Conservation (phyloP, 2,113 vertebrate genomes). For the Hippoglossus stenolepis region DNA sequence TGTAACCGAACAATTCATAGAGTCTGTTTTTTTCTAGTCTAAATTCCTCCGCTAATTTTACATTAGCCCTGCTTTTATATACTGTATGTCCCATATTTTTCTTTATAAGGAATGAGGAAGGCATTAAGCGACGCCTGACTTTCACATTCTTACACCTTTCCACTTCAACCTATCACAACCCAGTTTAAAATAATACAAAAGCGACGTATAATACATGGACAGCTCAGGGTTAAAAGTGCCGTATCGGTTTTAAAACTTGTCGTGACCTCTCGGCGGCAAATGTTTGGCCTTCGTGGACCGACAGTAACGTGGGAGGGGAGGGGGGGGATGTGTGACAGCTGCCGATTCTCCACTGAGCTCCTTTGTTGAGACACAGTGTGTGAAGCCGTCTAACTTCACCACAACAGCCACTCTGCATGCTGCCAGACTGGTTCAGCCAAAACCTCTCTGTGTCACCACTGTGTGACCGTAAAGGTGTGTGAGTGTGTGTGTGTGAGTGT, state of each 20-base stretch:
- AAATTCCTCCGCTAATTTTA: too few species aligned
- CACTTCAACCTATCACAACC: too few species aligned
- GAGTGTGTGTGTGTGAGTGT: background rate
- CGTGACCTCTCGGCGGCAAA: conserved; percentile 19
- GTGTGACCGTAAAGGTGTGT: background rate
- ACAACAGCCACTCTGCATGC: conserved; percentile 52
- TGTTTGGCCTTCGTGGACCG: conserved; percentile 30
- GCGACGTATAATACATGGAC: background rate
- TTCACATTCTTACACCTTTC: too few species aligned
- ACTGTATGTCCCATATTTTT: too few species aligned
- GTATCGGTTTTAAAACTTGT: background rate
- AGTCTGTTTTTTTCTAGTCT: too few species aligned
- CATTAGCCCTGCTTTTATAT: too few species aligned
- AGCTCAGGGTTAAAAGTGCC: background rate
- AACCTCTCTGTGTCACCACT: background rate
- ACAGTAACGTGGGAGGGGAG: conserved; percentile 19
- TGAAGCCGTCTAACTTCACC: conserved; percentile 41
- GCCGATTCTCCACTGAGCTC: conserved; percentile 59
- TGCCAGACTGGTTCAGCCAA: conserved; percentile 68
- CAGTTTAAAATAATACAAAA: too few species aligned
- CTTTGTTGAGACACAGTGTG: conserved; percentile 52
- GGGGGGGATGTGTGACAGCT: conserved; percentile 61
- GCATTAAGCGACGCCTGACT: background rate
- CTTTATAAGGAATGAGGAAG: background rate
- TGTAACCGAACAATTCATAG: background rate